A percentile compares a stretch with the other conserved stretches of the same genome.
These are phyloP conservation scores for Holacanthus passer DNA, from an alignment of 2,113 vertebrate genomes.

Conservation along the genomic window DNA sequence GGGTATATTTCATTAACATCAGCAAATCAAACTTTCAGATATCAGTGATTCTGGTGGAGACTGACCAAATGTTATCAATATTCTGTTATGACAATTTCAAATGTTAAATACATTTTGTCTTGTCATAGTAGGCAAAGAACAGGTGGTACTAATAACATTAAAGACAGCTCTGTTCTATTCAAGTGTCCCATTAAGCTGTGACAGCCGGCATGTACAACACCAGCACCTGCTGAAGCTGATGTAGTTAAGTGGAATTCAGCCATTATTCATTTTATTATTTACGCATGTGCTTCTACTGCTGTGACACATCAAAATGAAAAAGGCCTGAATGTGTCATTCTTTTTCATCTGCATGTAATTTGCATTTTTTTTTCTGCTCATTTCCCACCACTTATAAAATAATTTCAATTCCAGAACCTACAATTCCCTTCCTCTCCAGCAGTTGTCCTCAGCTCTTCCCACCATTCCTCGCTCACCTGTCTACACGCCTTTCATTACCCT, in stretches of 20 bases:
- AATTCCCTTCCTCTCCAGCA: neutral
- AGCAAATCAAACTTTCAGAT: neutral
- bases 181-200: neutral
- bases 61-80: neutral
- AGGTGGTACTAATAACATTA: no score
- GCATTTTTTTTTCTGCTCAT: neutral
- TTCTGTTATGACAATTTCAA: no score
- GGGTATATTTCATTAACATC: no score
- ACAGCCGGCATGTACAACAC: neutral
- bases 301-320: neutral
- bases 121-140: no score
- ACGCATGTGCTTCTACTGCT: neutral
- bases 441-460: neutral
- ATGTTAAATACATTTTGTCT: no score
- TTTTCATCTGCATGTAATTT: neutral
- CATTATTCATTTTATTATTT: neutral
- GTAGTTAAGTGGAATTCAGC: neutral
- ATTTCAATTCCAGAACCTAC: neutral
- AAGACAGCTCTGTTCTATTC: neutral
- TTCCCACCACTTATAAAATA: neutral
- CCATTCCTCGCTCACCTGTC: neutral
- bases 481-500: neutral
- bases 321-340: neutral
- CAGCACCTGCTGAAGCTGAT: neutral
- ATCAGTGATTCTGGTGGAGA: neutral